phyloP scores from a whole-genome alignment of 2,797 vertebrate genomes.

The Vultur gryphus region DNA sequence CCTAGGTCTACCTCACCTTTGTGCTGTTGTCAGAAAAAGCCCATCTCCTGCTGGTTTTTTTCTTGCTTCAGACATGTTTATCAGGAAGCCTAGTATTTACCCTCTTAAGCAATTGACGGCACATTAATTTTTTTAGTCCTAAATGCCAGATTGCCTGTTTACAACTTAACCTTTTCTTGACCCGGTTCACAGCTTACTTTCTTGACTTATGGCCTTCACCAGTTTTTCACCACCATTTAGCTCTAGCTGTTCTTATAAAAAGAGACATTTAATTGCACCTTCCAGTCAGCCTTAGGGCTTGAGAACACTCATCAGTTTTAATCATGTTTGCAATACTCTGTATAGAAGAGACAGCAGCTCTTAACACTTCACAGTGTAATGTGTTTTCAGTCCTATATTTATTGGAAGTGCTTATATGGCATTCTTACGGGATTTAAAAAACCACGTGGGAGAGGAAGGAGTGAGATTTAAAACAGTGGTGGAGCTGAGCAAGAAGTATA shows the following conservation, averaged over 20 bases:
- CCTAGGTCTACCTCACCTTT: neutral
- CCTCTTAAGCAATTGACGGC: neutral
- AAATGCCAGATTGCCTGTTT: constrained; percentile 18
- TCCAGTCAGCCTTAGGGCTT: neutral
- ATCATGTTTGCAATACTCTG: neutral
- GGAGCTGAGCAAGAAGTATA: neutral
- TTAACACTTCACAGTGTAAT: neutral
- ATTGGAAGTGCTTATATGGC: neutral
- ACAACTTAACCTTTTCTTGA: constrained; percentile 45
- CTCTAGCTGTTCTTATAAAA: constrained; percentile 23
- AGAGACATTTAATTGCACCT: constrained; percentile 27
- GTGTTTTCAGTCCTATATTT: neutral
- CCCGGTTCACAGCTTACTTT: constrained; percentile 34
- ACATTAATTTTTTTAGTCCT: neutral
- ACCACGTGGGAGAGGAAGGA: neutral
- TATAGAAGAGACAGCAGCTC: neutral
- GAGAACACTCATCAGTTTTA: constrained; percentile 2
- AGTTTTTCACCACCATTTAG: constrained; percentile 15
- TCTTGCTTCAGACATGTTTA: neutral
- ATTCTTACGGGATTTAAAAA: neutral
- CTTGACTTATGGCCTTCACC: neutral
- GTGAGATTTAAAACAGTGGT: neutral
- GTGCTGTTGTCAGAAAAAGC: neutral
- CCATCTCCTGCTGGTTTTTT: neutral
- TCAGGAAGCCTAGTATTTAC: neutral